These are phyloP conservation scores for Alectoris magna DNA, from an alignment of 2,797 vertebrate species.

Conservation along the genomic window DNA sequence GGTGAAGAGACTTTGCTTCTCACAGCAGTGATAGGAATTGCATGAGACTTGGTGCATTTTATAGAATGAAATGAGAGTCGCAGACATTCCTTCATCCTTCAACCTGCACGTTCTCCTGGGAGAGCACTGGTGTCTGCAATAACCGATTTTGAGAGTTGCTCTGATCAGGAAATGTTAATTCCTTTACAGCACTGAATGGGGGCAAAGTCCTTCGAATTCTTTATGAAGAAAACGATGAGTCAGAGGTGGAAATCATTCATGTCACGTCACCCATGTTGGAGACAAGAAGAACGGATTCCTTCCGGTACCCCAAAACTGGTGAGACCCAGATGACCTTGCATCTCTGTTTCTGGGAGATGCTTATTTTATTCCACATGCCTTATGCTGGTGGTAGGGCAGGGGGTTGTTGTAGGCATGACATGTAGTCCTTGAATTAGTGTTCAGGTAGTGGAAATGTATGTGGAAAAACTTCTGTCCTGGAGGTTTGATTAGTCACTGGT, in stretches of 20 bases:
- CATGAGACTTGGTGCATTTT: not conserved
- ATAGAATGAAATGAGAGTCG: not conserved
- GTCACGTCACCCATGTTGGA: conserved; percentile 86
- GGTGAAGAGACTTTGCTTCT: not conserved
- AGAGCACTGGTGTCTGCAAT: not conserved
- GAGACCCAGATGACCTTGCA: not conserved
- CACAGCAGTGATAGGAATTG: not conserved
- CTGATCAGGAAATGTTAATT: conserved; percentile 57
- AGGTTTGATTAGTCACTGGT: not conserved
- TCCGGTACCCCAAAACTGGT: conserved; percentile 87
- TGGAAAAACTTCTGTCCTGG: not conserved
- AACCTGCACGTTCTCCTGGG: not conserved
- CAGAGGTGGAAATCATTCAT: conserved; percentile 86
- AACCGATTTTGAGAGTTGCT: not conserved
- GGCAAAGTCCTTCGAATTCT: conserved; percentile 82
- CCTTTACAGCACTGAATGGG: conserved; percentile 75
- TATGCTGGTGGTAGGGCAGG: not conserved
- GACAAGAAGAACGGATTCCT: conserved; percentile 85
- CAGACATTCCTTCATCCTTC: not conserved
- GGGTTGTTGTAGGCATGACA: not conserved
- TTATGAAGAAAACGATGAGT: conserved; percentile 87
- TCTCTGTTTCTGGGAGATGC: not conserved
- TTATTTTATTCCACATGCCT: not conserved
- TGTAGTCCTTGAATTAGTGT: not conserved
- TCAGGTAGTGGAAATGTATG: not conserved